Conservation (phyloP, 2,888 invertebrate species). For the Drosophila lutescens region DNA sequence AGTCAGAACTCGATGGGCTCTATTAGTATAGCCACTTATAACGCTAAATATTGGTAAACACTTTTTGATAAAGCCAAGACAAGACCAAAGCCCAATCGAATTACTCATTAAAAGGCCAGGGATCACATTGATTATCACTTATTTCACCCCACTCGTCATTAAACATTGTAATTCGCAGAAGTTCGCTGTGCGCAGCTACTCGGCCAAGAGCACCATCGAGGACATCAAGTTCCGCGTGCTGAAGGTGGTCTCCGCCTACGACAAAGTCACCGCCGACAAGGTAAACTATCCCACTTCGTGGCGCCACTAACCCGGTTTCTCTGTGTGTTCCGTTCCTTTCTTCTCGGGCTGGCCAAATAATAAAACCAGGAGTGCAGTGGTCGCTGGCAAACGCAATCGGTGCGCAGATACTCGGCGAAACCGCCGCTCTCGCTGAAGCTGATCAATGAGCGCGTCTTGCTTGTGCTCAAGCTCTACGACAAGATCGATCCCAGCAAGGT, state of each 20-base stretch:
- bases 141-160: neutral
- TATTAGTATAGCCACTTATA: too few relatives aligned
- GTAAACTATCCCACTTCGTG: slow-evolving; percentile 85
- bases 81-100: too few relatives aligned
- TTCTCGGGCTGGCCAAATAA: slow-evolving; percentile 50
- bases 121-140: too few relatives aligned
- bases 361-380: slow-evolving; percentile 79
- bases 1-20: too few relatives aligned
- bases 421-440: slow-evolving; percentile 92
- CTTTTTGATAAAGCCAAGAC: too few relatives aligned
- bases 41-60: too few relatives aligned
- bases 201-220: slow-evolving; percentile 86
- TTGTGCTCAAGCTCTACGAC: slow-evolving; percentile 98
- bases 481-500: slow-evolving; percentile 98
- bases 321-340: slow-evolving; percentile 72
- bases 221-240: slow-evolving; percentile 92
- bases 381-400: slow-evolving; percentile 86
- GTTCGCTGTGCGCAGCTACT: slow-evolving; percentile 69
- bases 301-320: slow-evolving; percentile 58
- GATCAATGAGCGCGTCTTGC: slow-evolving; percentile 94
- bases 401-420: slow-evolving; percentile 90
- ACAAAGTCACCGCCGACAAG: slow-evolving; percentile 94
- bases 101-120: too few relatives aligned
- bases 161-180: slow-evolving; percentile 41
- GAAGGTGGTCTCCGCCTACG: slow-evolving; percentile 94